Evolutionary conservation across 1,140 invertebrate species (phyloP).

Genomic region (Procambarus virginalis): DNA sequence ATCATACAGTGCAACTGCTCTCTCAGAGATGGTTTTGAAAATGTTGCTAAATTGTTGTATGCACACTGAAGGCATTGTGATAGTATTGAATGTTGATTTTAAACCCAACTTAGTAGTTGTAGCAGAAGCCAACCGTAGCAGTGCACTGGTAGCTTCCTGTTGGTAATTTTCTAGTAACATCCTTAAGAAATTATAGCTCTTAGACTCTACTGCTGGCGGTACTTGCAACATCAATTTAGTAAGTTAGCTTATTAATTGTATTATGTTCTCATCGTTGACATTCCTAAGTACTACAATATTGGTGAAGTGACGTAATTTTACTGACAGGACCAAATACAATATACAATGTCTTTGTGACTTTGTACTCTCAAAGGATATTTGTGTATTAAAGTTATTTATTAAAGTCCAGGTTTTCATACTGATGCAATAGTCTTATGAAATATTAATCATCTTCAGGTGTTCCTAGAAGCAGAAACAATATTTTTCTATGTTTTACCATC

Average conservation of each 20-base stretch:
- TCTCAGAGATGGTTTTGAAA: background rate
- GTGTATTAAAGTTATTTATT: background rate
- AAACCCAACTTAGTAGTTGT: background rate
- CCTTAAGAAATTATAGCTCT: background rate
- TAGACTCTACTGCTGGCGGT: background rate
- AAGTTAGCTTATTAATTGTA: background rate
- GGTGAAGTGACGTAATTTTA: background rate
- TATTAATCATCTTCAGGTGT: too few relatives aligned
- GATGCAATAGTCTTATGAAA: too few relatives aligned
- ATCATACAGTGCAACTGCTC: background rate
- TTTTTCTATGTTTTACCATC: too few relatives aligned
- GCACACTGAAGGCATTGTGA: background rate
- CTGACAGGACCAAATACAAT: background rate
- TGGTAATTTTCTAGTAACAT: conserved; percentile 1
- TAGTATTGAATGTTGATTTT: background rate
- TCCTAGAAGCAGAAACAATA: too few relatives aligned
- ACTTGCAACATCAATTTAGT: background rate
- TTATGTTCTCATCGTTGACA: background rate
- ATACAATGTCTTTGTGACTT: background rate
- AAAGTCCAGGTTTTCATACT: too few relatives aligned
- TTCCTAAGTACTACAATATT: background rate
- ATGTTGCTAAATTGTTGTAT: background rate
- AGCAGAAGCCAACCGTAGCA: conserved; percentile 17
- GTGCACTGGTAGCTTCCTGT: conserved; percentile 31
- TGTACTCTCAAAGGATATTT: background rate